These are phyloP conservation scores for Eutolmus rufibarbis DNA, from an alignment of 2,888 invertebrate genomes.

Conservation along the genomic window DNA sequence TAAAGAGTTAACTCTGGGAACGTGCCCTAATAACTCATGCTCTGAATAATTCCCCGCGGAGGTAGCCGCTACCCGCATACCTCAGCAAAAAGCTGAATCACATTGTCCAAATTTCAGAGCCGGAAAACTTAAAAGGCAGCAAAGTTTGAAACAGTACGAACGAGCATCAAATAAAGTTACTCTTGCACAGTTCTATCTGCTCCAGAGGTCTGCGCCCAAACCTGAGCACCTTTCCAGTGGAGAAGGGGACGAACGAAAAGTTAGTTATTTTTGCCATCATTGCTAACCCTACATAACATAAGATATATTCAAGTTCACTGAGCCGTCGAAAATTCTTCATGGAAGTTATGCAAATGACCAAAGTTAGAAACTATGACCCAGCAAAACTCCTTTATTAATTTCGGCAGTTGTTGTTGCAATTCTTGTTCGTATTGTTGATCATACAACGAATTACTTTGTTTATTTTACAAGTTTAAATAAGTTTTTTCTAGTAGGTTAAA, in stretches of 20 bases:
- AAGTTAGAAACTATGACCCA: not conserved
- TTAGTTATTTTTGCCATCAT: not conserved
- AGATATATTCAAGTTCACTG: not conserved
- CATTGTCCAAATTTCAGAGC: not conserved
- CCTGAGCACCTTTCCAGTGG: not conserved
- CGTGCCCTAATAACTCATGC: not conserved
- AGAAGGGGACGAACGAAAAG: not conserved
- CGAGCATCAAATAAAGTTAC: not conserved
- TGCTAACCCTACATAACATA: not conserved
- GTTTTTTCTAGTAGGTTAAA: not conserved
- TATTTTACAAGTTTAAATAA: not conserved
- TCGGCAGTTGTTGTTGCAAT: not conserved
- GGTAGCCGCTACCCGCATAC: not conserved
- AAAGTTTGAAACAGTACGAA: not conserved
- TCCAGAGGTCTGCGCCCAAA: not conserved
- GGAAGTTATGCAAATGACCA: constrained; percentile 3
- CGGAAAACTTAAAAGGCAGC: not conserved
- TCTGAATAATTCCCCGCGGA: not conserved
- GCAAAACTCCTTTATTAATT: not conserved
- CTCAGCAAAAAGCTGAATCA: not conserved
- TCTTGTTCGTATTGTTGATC: not conserved
- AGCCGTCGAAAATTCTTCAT: not conserved
- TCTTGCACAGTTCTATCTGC: not conserved
- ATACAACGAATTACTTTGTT: not conserved
- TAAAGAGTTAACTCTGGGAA: not conserved